Evolutionary conservation across 2,888 invertebrate species (phyloP), one percentile per base, ranked within the genome.

Genomic region (Coremacera marginata): DNA sequence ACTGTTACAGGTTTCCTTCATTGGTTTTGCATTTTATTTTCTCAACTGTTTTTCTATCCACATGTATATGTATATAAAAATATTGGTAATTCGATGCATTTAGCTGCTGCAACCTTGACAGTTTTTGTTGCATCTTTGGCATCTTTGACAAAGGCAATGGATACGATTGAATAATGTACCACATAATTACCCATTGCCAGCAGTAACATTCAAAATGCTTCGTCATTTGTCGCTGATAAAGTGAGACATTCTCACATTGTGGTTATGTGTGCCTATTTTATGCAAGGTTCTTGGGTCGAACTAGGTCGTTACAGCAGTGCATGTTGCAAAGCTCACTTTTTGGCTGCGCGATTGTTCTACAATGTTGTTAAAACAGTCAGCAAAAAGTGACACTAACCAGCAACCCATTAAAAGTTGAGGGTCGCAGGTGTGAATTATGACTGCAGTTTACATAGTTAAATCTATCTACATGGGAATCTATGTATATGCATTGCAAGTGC

Each of bases 251-350:
- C 27, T 60, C 14, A 44, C 3, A 44, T 44, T 44, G 44, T 14
- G 14, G 11, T 25, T 4, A 27, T 60, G 16, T 60, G 3, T 22
- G n/a, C 16, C 3, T 11, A 68, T 49, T 49, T 22, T 51, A 68
- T 51, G 68, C 68, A 44, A 68, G 49, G 68, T 25, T 68, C 51
- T 68, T 14, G 27, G 27, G 22, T 52, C 27, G 27, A n/a, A 51
- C 9, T 16, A 68, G 52, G 25, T 68, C 9, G 27, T 16, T 8
- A 27, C 27, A 25, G 8, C 27, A 60, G 9, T 60, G 19, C 60
- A 60, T 60, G 60, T 60, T 60, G 7, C 11, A 19, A 1, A 14
- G 14, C 7, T 25, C 22, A 60, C 27, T 60, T 60, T 60, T 27
- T 14, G 44, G 14, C 11, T 25, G 11, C 27, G 7, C 9, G 27